Percentiles rank a stretch among this genome's conserved stretches.
These are phyloP conservation scores for Habropoda laboriosa DNA, from an alignment of 1,140 invertebrate species.

Conservation along the genomic window DNA sequence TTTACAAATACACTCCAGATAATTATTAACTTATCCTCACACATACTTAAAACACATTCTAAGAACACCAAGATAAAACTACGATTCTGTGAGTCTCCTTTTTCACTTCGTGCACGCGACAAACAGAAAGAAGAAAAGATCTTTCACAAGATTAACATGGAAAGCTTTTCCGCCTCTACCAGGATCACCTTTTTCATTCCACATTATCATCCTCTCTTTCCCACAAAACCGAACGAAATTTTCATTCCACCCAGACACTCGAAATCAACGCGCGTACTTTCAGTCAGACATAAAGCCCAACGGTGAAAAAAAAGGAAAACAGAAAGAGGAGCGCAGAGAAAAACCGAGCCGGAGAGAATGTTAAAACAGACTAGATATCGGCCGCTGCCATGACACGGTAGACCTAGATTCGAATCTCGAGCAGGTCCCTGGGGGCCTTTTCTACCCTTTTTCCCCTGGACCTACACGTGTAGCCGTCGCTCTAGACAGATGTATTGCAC, in stretches of 20 bases:
- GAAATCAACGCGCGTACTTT: neutral
- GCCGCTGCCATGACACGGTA: neutral
- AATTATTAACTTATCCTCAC: too few relatives aligned
- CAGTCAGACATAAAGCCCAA: neutral
- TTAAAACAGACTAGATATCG: neutral
- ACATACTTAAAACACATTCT: too few relatives aligned
- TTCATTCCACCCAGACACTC: neutral
- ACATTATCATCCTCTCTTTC: too few relatives aligned
- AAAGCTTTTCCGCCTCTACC: too few relatives aligned
- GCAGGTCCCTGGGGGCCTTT: slow-evolving; percentile 32
- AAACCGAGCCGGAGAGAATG: neutral
- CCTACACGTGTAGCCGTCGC: slow-evolving; percentile 23
- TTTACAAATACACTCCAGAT: too few relatives aligned
- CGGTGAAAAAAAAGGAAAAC: neutral
- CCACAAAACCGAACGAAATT: neutral
- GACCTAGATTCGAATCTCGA: slow-evolving; percentile 44
- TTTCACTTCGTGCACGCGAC: too few relatives aligned
- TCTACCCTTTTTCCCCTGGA: slow-evolving; percentile 20
- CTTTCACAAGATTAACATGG: too few relatives aligned
- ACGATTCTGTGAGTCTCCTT: too few relatives aligned
- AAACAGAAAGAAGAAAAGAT: too few relatives aligned
- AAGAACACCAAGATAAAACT: too few relatives aligned
- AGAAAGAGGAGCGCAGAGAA: neutral
- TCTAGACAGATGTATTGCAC: slow-evolving; percentile 35
- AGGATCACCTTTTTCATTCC: too few relatives aligned